Evolutionary conservation across 2,888 invertebrate genomes (phyloP), one percentile per base, ranked within the genome.

Genomic region (Yponomeuta cagnagella): DNA sequence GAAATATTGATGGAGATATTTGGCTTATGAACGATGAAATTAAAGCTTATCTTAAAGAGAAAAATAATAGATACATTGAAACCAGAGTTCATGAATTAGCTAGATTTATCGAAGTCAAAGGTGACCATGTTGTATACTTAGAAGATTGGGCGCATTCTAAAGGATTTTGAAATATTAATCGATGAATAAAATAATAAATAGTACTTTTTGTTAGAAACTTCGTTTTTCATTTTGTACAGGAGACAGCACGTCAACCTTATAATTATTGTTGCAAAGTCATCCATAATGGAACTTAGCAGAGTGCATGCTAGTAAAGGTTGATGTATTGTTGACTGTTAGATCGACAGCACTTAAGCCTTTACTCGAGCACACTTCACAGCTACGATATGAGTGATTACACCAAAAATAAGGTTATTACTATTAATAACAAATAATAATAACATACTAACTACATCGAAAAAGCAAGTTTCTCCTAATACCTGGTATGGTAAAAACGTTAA

Each of bases 1-100:
- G 88, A 73, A 93, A 93, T 77, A 94, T 98, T 72, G 94, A 97
- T 77, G 98, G 98, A 1, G 96, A 98, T 82, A 96, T 98, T 77
- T 97, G 97, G 96, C 78, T 88, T 48, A 81, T 97, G 74, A 96
- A 96, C 77, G 91, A 93, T 63, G 96, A 96, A 74, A 80, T 98
- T 64, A 94, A 93, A 72, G 78, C 87, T 10, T 93, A 94, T 77
- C 87, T 97, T 64, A 91, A 95, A 82, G 79, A 90, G n/a, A 87
- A 87, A 66, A 85, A 92, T 68, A 83, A 89, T 0, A 87, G 90
- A 72, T 93, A 93, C 72, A 81, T 96, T 10, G 93, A 95, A 75
- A 93, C 94, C 9, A 94, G 95, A 79, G 95, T 97, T 2, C 95
- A 97, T 79, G 98, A 98, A 91, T 93, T 96, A 73, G 93, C 89